A percentile compares a stretch with the other conserved stretches of the same genome.
These are phyloP conservation scores for Drosophila paramelanica DNA, from an alignment of 2,888 invertebrate species.

Conservation along the genomic window DNA sequence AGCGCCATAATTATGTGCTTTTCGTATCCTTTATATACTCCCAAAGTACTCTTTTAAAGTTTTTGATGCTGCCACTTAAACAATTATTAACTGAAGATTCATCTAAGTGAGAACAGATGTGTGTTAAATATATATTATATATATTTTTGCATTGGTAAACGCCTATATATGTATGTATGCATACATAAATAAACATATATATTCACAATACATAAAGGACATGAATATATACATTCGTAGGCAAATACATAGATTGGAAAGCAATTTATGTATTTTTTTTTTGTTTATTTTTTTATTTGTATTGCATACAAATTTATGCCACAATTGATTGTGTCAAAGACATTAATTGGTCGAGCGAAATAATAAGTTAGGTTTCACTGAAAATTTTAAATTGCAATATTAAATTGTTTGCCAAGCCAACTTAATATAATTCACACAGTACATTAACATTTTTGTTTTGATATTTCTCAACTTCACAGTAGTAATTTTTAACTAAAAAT, in stretches of 20 bases:
- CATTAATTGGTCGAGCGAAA: background rate
- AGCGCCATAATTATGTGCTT: conserved; percentile 77
- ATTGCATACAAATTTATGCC: background rate
- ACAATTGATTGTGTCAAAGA: background rate
- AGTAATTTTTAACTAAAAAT: conserved; percentile 76
- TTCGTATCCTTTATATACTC: conserved; percentile 8
- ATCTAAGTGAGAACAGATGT: conserved; percentile 5
- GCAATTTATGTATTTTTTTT: background rate
- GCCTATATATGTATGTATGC: background rate
- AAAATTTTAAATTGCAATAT: conserved; percentile 29
- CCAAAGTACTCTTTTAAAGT: conserved; percentile 10
- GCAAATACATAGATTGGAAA: background rate
- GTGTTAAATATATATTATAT: background rate
- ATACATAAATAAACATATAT: conserved; percentile 1
- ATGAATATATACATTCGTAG: conserved; percentile 3
- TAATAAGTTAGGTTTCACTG: conserved; percentile 25
- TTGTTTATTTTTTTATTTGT: background rate
- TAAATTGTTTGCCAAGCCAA: conserved; percentile 28
- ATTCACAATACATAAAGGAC: background rate
- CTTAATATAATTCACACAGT: conserved; percentile 30
- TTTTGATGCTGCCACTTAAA: conserved; percentile 22
- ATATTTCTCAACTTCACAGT: conserved; percentile 56
- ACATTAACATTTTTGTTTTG: conserved; percentile 48
- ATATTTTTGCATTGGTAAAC: background rate
- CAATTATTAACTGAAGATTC: conserved; percentile 1